Percentiles rank a stretch among this genome's conserved stretches.
Conservation (phyloP, 2,113 vertebrate genomes). For the Meriones unguiculatus region DNA sequence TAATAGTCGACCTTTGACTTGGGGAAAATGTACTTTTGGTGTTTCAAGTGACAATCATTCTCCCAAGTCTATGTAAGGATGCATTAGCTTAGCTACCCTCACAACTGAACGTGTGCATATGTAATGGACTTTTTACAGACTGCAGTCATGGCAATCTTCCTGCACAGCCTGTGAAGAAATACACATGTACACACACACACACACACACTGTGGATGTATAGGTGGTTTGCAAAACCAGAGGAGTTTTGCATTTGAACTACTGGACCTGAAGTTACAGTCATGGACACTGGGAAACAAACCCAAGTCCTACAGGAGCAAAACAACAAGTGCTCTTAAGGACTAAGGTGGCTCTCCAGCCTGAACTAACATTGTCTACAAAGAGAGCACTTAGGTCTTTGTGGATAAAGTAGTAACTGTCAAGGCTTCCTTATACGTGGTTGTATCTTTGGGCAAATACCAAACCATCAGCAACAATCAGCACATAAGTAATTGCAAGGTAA, state of each 20-base stretch:
- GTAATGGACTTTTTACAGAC: not conserved
- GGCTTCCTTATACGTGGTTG: not conserved
- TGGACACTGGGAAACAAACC: not conserved
- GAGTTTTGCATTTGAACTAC: no score
- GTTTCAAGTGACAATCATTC: not conserved
- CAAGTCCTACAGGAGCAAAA: not conserved
- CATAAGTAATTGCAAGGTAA: not conserved
- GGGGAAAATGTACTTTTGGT: fast-evolving
- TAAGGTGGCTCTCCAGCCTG: not conserved
- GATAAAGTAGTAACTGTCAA: not conserved
- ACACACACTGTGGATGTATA: not conserved
- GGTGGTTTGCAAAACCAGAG: not conserved
- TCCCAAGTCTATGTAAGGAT: not conserved
- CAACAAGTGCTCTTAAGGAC: not conserved
- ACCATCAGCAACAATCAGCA: not conserved
- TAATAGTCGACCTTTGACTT: not conserved
- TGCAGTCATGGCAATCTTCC: not conserved
- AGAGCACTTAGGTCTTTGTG: not conserved
- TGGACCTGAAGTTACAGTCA: not conserved
- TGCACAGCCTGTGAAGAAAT: not conserved
- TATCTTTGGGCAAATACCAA: not conserved
- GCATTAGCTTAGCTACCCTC: not conserved
- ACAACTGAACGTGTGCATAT: not conserved
- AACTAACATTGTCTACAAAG: not conserved
- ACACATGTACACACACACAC: not conserved